Evolutionary conservation across 2,888 invertebrate species (phyloP), one percentile per base, ranked within the genome.

Genomic region (Pristionchus entomophagus): DNA sequence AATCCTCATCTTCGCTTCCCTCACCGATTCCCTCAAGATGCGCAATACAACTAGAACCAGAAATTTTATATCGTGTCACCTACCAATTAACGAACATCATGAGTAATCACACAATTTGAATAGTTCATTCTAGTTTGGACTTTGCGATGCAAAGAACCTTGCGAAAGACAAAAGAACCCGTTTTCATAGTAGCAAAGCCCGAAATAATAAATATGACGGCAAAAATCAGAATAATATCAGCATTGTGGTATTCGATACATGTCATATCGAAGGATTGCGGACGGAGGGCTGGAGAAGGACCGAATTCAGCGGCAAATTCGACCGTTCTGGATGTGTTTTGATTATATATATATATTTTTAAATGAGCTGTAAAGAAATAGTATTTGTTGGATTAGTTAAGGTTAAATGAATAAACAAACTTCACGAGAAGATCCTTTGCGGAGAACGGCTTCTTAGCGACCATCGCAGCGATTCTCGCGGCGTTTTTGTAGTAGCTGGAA

Each of bases 211-310:
- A 17, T 29, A 19, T 17, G 35, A 35, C n/a, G n/a, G n/a, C 32
- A n/a, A n/a, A 73, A 41, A 41, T 2, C 19, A 22, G 22, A 12
- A 69, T 41, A 10, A 69, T 69, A 22, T 78, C 78, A 1, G 19
- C 26, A 51, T 78, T 78, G 17, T 78, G 29, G 49, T 49, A 78
- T 14, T 78, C 78, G 78, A 78, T 78, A n/a, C 45, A 49, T 19
- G 8, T 78, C 78, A 78, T 78, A 35, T 78, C 78, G 22, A 29
- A 51, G 22, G 49, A 49, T 49, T 45, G 45, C 2, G 78, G 78
- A 26, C 78, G 45, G 22, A 49, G 77, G 38, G 77, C 77, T 17
- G 77, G 41, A 26, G 77, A 77, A 3, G 65, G 65, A 35, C 65
- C 65, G 35, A 65, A 65, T 65, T 65, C 35, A 35, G 65, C 65